A percentile compares a stretch with the other conserved stretches of the same genome.
These are phyloP conservation scores for Olivierus martensii DNA, from an alignment of 1,140 invertebrate genomes.

Conservation along the genomic window DNA sequence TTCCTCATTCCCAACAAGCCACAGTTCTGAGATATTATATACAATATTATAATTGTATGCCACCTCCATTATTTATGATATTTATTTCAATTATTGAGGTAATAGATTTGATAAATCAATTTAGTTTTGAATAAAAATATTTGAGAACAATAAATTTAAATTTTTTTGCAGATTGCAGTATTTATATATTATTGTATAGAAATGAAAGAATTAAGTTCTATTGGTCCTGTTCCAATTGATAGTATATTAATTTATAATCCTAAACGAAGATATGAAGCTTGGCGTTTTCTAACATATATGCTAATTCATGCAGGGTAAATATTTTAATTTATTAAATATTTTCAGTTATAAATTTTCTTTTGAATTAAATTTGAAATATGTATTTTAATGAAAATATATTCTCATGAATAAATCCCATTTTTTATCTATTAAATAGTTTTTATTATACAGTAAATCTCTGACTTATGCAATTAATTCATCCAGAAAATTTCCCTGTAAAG, in stretches of 20 bases:
- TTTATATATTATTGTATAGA: slow-evolving; percentile 34
- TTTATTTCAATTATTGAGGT: slow-evolving; percentile 34
- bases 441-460: too few species aligned
- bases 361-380: background rate
- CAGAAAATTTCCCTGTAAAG: too few species aligned
- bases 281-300: slow-evolving; percentile 92
- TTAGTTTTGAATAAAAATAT: too few species aligned
- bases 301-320: slow-evolving; percentile 80
- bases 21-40: slow-evolving; percentile 43
- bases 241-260: slow-evolving; percentile 77
- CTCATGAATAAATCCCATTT: too few species aligned
- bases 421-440: too few species aligned
- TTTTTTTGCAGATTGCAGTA: slow-evolving; percentile 29
- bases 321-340: background rate
- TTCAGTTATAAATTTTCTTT: background rate
- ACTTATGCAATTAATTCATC: too few species aligned
- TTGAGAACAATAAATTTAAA: slow-evolving; percentile 6
- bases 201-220: slow-evolving; percentile 24
- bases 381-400: background rate
- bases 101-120: background rate
- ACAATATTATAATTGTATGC: slow-evolving; percentile 64
- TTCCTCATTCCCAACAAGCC: slow-evolving; percentile 43
- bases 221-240: slow-evolving; percentile 51
- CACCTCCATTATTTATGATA: slow-evolving; percentile 74
- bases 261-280: slow-evolving; percentile 65